Evolutionary conservation across 2,797 vertebrate species (phyloP).

Genomic region (Melanotaenia parkinsoni): DNA sequence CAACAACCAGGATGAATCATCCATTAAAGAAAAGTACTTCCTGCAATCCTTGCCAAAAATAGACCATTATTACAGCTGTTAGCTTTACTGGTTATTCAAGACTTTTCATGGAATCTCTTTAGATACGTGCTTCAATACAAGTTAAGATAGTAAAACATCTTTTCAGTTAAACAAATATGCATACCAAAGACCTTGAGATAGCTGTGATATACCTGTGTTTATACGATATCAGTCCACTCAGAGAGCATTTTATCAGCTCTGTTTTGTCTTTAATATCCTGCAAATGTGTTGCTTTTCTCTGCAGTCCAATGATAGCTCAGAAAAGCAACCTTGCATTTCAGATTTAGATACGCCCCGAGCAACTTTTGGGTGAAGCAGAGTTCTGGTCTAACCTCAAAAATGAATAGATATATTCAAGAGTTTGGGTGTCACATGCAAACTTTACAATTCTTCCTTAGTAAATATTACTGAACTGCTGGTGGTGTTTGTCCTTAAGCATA

Average conservation of each 20-base stretch:
- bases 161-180: background rate
- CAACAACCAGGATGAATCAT: conserved; percentile 75
- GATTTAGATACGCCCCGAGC: conserved; percentile 32
- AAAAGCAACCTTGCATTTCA: conserved; percentile 17
- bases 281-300: conserved; percentile 12
- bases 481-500: background rate
- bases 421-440: conserved; percentile 25
- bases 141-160: background rate
- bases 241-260: background rate
- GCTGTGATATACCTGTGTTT: background rate
- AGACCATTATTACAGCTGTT: conserved; percentile 38
- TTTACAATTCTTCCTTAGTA: conserved; percentile 9
- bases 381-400: conserved; percentile 11
- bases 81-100: conserved; percentile 19
- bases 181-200: background rate
- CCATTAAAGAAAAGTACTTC: conserved; percentile 69
- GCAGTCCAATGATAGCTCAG: conserved; percentile 19
- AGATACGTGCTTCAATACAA: conserved; percentile 15
- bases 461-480: background rate
- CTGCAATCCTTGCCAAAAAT: conserved; percentile 50
- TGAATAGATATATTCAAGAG: conserved; percentile 18
- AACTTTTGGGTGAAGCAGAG: conserved; percentile 13
- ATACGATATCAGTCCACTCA: background rate
- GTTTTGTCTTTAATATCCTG: background rate
- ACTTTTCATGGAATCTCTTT: conserved; percentile 35